A percentile compares a stretch with the other conserved stretches of the same genome.
phyloP scores from a whole-genome alignment of 2,888 invertebrate genomes.

The Microctonus brassicae region DNA sequence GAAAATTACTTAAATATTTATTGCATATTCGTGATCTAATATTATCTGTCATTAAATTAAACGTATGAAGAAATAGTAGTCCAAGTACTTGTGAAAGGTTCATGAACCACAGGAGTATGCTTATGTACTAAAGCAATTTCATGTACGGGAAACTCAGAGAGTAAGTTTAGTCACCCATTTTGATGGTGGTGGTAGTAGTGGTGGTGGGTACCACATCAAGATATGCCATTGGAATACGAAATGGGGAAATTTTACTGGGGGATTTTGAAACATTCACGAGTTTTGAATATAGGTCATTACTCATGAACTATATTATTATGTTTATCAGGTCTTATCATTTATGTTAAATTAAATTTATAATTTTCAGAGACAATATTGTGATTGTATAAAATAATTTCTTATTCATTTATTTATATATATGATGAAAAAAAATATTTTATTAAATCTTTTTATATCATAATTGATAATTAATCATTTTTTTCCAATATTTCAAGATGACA shows the following conservation, averaged over 20 bases:
- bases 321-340: not conserved
- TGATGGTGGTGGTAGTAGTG: not conserved
- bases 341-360: not conserved
- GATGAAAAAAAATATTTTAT: no score
- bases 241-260: not conserved
- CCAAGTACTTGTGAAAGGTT: not conserved
- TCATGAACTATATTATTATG: not conserved
- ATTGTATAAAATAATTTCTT: not conserved
- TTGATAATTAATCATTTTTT: no score
- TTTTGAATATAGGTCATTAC: not conserved
- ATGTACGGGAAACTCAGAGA: constrained; percentile 1
- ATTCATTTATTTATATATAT: no score
- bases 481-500: no score
- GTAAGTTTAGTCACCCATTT: constrained; percentile 9
- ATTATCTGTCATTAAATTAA: constrained; percentile 14
- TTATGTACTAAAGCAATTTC: constrained; percentile 7
- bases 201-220: constrained; percentile 1
- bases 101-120: not conserved
- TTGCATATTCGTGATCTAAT: constrained; percentile 10
- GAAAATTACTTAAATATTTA: constrained; percentile 14
- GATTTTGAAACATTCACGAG: not conserved
- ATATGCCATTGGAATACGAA: constrained; percentile 2
- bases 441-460: no score
- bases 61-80: constrained; percentile 10
- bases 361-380: not conserved